These are phyloP conservation scores for Forbesichthys papilliferus DNA, from an alignment of 2,113 vertebrate species.

Conservation along the genomic window DNA sequence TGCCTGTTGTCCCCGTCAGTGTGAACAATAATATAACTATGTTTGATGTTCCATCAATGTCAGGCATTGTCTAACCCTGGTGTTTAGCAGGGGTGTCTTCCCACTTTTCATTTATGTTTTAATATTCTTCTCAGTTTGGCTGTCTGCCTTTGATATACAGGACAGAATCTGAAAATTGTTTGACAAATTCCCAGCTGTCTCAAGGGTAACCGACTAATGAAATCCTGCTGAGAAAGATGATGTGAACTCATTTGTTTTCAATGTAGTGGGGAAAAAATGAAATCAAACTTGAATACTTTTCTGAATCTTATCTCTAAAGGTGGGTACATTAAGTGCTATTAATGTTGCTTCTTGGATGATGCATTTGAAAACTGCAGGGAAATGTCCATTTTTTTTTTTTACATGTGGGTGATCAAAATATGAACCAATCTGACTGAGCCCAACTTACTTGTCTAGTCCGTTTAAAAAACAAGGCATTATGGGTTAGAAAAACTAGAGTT, in stretches of 20 bases:
- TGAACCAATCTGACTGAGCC: too few species aligned
- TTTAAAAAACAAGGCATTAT: too few species aligned
- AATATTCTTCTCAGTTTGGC: constrained; percentile 51
- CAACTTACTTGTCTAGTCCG: too few species aligned
- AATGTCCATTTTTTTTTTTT: too few species aligned
- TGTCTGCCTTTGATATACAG: constrained; percentile 17
- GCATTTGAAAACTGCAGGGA: too few species aligned
- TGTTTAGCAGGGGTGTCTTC: constrained; percentile 28
- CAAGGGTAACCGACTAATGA: constrained; percentile 3
- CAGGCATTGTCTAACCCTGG: constrained; percentile 40
- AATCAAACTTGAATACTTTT: neutral
- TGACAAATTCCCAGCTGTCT: constrained; percentile 44
- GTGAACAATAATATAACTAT: neutral
- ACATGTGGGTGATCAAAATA: too few species aligned
- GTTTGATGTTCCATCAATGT: constrained; percentile 58
- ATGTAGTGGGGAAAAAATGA: neutral
- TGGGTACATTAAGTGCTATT: too few species aligned
- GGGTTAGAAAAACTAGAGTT: too few species aligned
- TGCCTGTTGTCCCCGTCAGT: constrained; percentile 48
- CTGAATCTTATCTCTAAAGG: too few species aligned
- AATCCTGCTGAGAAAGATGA: constrained; percentile 11
- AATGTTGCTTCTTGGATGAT: too few species aligned
- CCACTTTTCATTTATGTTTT: constrained; percentile 58
- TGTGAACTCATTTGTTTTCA: constrained; percentile 18
- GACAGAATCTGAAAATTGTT: constrained; percentile 37